Conservation (phyloP, 2,888 invertebrate species). For the Hymenopus coronatus region DNA sequence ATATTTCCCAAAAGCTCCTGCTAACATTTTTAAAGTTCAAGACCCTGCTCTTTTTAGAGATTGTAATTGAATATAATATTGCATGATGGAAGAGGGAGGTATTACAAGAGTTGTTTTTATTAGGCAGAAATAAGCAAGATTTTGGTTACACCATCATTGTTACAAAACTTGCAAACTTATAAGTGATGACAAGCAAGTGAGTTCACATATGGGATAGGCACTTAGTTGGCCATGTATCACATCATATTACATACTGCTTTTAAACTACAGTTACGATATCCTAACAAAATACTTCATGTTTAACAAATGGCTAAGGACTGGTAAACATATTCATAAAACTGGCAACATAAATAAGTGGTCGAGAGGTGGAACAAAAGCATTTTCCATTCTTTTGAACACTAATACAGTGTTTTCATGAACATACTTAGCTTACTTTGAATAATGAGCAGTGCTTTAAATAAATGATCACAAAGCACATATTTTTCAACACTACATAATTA, state of each 20-base stretch:
- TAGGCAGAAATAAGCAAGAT: not conserved
- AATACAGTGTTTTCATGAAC: not conserved
- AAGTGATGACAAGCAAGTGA: not conserved
- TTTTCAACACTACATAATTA: not conserved
- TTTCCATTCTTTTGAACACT: not conserved
- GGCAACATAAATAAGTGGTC: too few species aligned
- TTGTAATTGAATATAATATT: not conserved
- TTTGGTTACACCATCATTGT: not conserved
- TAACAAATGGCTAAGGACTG: not conserved
- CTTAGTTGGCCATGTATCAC: constrained; percentile 3
- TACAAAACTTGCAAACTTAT: not conserved
- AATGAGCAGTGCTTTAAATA: too few species aligned
- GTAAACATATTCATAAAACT: not conserved
- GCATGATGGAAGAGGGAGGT: not conserved
- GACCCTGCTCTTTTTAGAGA: not conserved
- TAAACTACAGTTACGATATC: not conserved
- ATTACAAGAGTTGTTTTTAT: not conserved
- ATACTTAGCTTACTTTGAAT: not conserved
- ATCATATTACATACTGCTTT: not conserved
- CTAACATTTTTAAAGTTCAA: not conserved
- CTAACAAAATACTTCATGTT: not conserved
- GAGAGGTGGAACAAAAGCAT: not conserved
- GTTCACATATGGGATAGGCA: not conserved
- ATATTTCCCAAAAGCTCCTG: not conserved
- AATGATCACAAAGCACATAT: not conserved